These are phyloP conservation scores for Pterocles burchelli DNA, from an alignment of 2,113 vertebrate genomes.

Conservation along the genomic window DNA sequence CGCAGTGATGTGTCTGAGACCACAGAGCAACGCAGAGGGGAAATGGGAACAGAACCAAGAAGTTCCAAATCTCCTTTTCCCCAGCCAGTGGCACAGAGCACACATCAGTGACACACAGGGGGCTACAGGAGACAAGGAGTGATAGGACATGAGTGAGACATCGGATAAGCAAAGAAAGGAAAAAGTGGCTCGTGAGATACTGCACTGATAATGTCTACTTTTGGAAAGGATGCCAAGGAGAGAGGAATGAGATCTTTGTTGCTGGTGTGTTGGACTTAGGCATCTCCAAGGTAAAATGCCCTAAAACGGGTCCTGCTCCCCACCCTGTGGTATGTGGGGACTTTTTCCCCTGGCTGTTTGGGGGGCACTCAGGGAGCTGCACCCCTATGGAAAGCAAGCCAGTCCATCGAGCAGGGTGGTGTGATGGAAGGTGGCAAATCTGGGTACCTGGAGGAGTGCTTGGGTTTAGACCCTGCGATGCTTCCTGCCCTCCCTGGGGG, in stretches of 20 bases:
- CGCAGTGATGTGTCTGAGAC: background rate
- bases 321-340: background rate
- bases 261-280: background rate
- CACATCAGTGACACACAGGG: fast-evolving
- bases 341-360: background rate
- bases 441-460: background rate
- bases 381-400: background rate
- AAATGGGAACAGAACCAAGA: background rate
- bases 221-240: background rate
- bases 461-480: background rate
- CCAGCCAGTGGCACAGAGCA: background rate
- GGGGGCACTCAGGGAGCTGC: background rate
- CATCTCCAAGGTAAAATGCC: background rate
- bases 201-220: background rate
- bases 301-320: background rate
- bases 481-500: background rate
- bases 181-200: background rate
- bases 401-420: background rate
- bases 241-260: background rate
- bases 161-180: slow-evolving; percentile 6
- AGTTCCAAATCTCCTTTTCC: background rate
- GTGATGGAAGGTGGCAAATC: background rate
- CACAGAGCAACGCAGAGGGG: background rate
- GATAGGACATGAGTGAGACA: background rate
- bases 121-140: background rate